Base-by-base conservation (phyloP, 1,140 invertebrate species). In the Sitophilus oryzae region DNA sequence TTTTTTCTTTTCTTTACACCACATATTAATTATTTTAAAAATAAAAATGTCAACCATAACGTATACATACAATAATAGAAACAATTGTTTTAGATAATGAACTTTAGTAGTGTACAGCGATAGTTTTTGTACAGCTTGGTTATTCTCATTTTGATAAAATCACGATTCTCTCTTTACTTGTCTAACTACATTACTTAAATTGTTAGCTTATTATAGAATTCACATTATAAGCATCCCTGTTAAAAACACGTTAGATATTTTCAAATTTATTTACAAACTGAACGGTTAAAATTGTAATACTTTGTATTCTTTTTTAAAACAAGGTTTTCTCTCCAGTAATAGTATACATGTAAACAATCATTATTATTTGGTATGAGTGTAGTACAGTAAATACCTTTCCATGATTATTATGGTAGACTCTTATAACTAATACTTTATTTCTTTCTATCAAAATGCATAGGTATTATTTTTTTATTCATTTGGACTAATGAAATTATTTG, bases 161-260 rank as follows among this genome's bases (percentile, higher is more conserved):
- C 14, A 14, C 21, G 4, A 47, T 6, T 8, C 14, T 6, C 5
- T 47, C 11, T 34, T 47, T 11, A 30, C 11, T 30, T 30, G 5
- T 30, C 25, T 30, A 30, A 60, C 56, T 62, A 62, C 59, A 66
- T 64, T 66, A 66, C 62, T 60, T 62, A 63, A 60, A 61, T 56
- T 60, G 56, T 62, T 52, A 42, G 23, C 34, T 50, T 60, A 52
- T 56, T 56, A 10, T 22, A 15, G 15, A 40, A 46, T 21, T 19
- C 34, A 54, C 42, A 23, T 23, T 22, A 23, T 23, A 46, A 54
- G 18, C 34, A 14, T 47, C 53, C 30, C 36, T 30, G n/a, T 55
- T 55, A 48, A 55, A 54, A 49, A 47, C 34, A 36, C 10, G 15
- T 42, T 55, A 44, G 16, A 42, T 42, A 42, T 14, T 46, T 2